Percentiles rank a stretch among this genome's conserved stretches.
Conservation (phyloP, 2,113 vertebrate genomes). For the Nannospalax galili region DNA sequence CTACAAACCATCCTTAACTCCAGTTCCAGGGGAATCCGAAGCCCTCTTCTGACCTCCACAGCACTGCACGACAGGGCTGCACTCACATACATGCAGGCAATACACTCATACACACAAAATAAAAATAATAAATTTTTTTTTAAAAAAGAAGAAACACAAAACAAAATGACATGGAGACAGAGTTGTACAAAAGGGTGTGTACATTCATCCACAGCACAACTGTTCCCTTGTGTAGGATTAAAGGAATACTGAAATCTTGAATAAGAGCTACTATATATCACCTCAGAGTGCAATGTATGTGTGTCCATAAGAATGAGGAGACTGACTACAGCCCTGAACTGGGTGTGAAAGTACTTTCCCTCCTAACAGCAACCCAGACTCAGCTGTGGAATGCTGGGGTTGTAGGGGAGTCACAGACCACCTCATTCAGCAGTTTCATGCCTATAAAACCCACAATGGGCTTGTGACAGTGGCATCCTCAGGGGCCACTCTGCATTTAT, state of each 20-base stretch:
- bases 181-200: not conserved
- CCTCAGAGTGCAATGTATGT: not conserved
- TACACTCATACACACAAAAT: no score
- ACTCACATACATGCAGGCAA: no score
- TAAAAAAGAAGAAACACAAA: not conserved
- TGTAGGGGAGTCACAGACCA: not conserved
- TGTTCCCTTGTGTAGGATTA: not conserved
- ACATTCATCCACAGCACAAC: not conserved
- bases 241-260: slow-evolving; percentile 22
- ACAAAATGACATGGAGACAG: not conserved
- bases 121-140: no score
- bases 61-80: no score
- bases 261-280: not conserved
- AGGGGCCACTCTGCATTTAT: not conserved
- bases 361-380: not conserved
- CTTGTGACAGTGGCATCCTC: not conserved
- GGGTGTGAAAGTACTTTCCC: not conserved
- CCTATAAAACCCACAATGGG: not conserved
- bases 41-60: no score
- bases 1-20: no score
- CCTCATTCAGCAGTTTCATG: not conserved
- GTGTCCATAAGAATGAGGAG: not conserved
- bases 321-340: not conserved
- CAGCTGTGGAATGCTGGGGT: not conserved
- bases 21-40: no score